These are phyloP conservation scores for Dasypogon diadema DNA, from an alignment of 2,888 invertebrate genomes.

Conservation along the genomic window DNA sequence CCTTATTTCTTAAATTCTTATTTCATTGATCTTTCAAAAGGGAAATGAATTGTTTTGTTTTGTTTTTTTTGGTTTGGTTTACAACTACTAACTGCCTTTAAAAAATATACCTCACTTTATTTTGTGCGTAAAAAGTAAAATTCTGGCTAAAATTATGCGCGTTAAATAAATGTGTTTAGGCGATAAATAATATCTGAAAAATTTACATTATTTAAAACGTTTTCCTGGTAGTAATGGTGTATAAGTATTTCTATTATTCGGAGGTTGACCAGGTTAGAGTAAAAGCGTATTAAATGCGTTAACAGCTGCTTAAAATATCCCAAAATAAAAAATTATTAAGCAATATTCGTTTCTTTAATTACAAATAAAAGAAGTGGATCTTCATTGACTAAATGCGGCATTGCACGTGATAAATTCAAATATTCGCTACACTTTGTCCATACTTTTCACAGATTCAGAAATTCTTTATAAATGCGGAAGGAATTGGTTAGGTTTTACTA, in stretches of 20 bases:
- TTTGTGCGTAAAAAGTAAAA: slow-evolving; percentile 10
- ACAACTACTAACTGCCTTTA: too few species aligned
- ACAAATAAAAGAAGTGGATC: not conserved
- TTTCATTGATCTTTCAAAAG: too few species aligned
- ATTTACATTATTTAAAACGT: not conserved
- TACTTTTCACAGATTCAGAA: too few species aligned
- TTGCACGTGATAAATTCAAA: not conserved
- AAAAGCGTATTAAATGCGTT: slow-evolving; percentile 1
- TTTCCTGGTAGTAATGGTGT: too few species aligned
- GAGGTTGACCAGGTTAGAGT: slow-evolving; percentile 22
- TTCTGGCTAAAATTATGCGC: not conserved
- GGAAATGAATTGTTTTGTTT: slow-evolving; percentile 9
- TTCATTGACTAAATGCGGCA: not conserved
- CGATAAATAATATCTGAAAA: not conserved
- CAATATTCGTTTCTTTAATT: too few species aligned
- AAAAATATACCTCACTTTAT: too few species aligned
- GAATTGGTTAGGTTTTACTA: too few species aligned
- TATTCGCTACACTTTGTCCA: not conserved
- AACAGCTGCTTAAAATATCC: not conserved
- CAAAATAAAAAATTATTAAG: not conserved
- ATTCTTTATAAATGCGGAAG: too few species aligned
- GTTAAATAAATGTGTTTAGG: not conserved
- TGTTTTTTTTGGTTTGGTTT: not conserved
- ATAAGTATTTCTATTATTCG: slow-evolving; percentile 9
- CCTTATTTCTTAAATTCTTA: slow-evolving; percentile 19